Base-by-base conservation (phyloP, 2,113 vertebrate species). In the Cacatua alba region DNA sequence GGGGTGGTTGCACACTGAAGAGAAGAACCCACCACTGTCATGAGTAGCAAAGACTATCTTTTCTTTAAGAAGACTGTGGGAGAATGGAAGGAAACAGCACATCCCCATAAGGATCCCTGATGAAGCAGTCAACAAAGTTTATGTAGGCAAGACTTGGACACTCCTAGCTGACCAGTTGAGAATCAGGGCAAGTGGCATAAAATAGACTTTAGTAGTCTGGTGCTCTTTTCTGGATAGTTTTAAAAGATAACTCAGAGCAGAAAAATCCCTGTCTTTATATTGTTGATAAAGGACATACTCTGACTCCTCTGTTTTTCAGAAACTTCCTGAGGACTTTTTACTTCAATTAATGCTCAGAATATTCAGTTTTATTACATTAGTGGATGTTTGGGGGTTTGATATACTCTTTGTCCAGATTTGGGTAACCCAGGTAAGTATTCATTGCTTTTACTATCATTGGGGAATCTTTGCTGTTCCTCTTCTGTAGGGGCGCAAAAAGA, bases 121-220 rank as follows among this genome's bases (percentile, higher is more conserved):
- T 78, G 44, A 94, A 87, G 17, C 10, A 75, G 13, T 41, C 20
- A 84, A 26, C 1, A 5, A 85, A 72, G 33, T 48, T 64, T 28
- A 48, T 6, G 5, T 15, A 52, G 14, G 21, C 1, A 19, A 76
- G 39, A 33, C 0, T 2, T 53, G 13, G 41, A 4, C 1, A 17
- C 0, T 62, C 11, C 9, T 51, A 35, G 11, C 8, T 80, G 37
- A 26, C 17, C n/a, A 41, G 11, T 7, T n/a, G 11, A 74, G 17
- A 49, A 64, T 16, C 14, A 65, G 24, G 11, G 7, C 4, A 85
- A 82, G 12, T 8, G 10, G 17, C 12, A 49, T 71, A 29, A 77
- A 57, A 48, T 7, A 70, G 9, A 26, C 8, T 35, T 84, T 3
- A 20, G 13, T 70, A 53, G 7, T 9, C 2, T 59, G 25, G 24